Base-by-base conservation (phyloP, 2,797 vertebrate species). In the Gambelia wislizenii region DNA sequence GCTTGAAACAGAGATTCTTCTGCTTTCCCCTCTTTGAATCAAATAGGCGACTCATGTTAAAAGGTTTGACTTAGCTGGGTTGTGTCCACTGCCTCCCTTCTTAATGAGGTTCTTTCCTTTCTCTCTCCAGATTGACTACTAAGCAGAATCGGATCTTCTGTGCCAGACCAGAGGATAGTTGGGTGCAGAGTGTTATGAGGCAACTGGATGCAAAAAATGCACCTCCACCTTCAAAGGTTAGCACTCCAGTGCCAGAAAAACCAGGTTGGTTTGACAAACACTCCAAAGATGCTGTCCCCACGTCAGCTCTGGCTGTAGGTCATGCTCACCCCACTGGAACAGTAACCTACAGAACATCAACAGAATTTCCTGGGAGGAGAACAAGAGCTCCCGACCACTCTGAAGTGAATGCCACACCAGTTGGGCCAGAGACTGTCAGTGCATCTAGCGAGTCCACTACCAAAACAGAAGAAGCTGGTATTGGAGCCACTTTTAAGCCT, bases 131-230 rank as follows among this genome's bases (percentile, higher is more conserved):
- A 27, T 6, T 89, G 3, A 70, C 13, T 39, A 89, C 82, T 13
- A 42, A 44, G 36, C 44, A 1, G 20, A 52, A 84, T 2, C 3
- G 0, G 16, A 0, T 0, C 4, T 33, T 27, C 4, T 89, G 87
- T 18, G 74, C 75, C 20, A 4, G 36, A 2, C 36, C 61, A 25
- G 3, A 69, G 2, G 6, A 59, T 0, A 4, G 16, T 12, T 89
- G 87, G 87, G 87, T 89, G 2, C 49, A 70, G 64, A 27, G 18
- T 9, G 36, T 0, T 4, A 79, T 84, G 61, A 36, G 1, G 20
- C 0, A 12, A 22, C 39, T 89, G 5, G 82, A 84, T n/a, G 6
- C 10, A 54, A 67, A 8, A 36, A 56, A n/a, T 3, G 3, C 67
- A 18, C 20, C 27, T 56, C 52, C 27, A 13, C 3, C n/a, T 56